Percentiles rank a stretch among this genome's conserved stretches.
These are phyloP conservation scores for Puffinus mauretanicus DNA, from an alignment of 2,113 vertebrate genomes.

Conservation along the genomic window DNA sequence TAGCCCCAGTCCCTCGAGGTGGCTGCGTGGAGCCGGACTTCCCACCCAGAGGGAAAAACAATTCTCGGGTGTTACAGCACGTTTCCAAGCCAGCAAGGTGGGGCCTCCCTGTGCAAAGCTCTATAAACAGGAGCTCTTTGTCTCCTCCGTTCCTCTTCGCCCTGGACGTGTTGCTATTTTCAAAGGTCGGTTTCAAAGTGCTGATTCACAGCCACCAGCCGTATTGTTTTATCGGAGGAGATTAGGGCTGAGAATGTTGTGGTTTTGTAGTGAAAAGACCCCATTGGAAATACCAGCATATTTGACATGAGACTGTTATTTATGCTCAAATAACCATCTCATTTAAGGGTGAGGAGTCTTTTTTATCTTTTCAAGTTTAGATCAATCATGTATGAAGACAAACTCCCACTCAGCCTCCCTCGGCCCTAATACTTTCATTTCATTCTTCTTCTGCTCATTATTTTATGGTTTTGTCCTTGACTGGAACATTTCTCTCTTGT, in stretches of 20 bases:
- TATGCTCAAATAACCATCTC: conserved; percentile 44
- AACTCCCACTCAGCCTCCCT: conserved; percentile 55
- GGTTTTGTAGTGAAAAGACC: conserved; percentile 28
- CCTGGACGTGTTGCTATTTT: background rate
- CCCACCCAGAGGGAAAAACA: background rate
- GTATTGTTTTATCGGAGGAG: conserved; percentile 20
- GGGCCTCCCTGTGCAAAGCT: background rate
- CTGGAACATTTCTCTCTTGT: conserved; percentile 50
- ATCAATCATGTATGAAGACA: conserved; percentile 58
- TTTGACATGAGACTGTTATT: conserved; percentile 52
- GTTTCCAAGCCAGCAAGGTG: background rate
- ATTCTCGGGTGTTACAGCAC: background rate
- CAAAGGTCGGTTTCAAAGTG: conserved; percentile 30
- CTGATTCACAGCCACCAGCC: conserved; percentile 24
- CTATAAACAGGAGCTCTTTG: conserved; percentile 40
- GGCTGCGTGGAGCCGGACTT: background rate
- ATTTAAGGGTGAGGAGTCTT: conserved; percentile 23
- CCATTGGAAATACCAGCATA: conserved; percentile 4
- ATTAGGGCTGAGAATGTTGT: conserved; percentile 38
- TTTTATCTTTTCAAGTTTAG: conserved; percentile 24
- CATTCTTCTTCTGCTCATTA: conserved; percentile 45
- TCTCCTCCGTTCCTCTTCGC: conserved; percentile 3
- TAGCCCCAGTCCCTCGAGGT: background rate
- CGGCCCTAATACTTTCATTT: conserved; percentile 44
- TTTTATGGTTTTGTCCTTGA: conserved; percentile 69